Evolutionary conservation across 2,797 vertebrate species (phyloP).

Genomic region (Gallirallus australis): DNA sequence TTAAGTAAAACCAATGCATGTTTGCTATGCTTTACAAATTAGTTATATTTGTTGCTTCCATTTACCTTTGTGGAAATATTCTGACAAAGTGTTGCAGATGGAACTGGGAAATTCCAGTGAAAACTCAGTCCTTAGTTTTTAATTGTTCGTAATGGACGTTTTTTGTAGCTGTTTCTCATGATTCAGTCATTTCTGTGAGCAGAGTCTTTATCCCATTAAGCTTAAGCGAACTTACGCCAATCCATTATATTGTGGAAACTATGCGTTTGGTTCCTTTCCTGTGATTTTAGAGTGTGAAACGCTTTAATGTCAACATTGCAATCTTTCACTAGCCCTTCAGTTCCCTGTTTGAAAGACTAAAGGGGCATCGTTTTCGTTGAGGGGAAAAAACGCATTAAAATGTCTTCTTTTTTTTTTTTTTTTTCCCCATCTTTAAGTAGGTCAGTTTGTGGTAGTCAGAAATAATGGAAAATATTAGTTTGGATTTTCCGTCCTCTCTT

Average conservation of each 20-base stretch:
- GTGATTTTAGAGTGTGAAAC: conserved; percentile 3
- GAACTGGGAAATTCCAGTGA: background rate
- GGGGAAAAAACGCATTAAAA: background rate
- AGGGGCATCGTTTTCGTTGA: background rate
- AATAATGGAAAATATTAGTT: conserved; percentile 46
- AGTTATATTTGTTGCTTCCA: background rate
- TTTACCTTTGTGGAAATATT: background rate
- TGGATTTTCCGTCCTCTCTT: conserved; percentile 50
- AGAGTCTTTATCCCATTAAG: background rate
- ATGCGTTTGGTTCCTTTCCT: background rate
- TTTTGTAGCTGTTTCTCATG: background rate
- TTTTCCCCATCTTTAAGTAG: conserved; percentile 19
- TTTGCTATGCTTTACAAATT: background rate
- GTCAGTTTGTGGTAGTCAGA: conserved; percentile 9
- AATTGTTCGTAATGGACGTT: background rate
- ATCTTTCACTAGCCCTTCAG: background rate
- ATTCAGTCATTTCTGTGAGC: background rate
- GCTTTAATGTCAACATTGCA: background rate
- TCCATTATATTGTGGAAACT: background rate
- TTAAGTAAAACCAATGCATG: background rate
- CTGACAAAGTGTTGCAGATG: background rate
- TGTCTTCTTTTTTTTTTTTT: background rate
- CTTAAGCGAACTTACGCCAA: background rate
- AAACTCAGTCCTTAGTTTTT: background rate
- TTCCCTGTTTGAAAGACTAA: background rate